Percentiles rank a stretch among this genome's conserved stretches.
Evolutionary conservation across 2,113 vertebrate genomes (phyloP).

Genomic region (Vicugna pacos): DNA sequence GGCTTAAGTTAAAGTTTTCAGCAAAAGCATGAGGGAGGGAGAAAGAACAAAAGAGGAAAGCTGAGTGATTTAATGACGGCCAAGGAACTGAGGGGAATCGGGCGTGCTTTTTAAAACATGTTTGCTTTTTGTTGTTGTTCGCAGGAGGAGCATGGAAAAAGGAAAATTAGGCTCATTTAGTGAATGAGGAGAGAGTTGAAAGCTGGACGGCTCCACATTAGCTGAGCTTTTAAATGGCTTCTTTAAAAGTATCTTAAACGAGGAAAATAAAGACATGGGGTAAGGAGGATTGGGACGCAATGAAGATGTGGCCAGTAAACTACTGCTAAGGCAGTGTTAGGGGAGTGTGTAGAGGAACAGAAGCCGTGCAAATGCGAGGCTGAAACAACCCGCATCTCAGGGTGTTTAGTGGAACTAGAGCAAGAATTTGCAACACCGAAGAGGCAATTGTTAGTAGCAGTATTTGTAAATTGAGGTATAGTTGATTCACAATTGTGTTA

Average conservation of each 20-base stretch:
- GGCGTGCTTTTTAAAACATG: conserved; percentile 56
- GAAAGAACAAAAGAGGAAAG: neutral
- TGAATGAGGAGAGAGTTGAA: neutral
- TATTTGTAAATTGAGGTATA: no score
- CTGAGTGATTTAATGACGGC: conserved; percentile 37
- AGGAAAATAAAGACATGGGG: conserved; percentile 35
- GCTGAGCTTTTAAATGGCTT: neutral
- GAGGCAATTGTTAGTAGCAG: no score
- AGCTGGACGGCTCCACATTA: neutral
- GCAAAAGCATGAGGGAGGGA: conserved; percentile 30
- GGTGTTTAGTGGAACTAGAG: neutral
- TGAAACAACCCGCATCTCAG: neutral
- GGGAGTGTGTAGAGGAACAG: neutral
- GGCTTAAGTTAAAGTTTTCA: conserved; percentile 28
- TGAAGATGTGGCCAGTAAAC: neutral
- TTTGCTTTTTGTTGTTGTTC: neutral
- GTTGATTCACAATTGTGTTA: no score
- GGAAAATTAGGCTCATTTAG: neutral
- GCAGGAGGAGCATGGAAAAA: neutral
- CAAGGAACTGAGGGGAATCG: conserved; percentile 7
- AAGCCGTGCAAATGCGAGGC: neutral
- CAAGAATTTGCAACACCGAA: neutral
- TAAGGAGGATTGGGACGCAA: neutral
- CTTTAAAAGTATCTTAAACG: neutral
- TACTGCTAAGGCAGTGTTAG: neutral